These are phyloP conservation scores for Drosophila biarmipes DNA, from an alignment of 1,140 invertebrate species.

Conservation along the genomic window DNA sequence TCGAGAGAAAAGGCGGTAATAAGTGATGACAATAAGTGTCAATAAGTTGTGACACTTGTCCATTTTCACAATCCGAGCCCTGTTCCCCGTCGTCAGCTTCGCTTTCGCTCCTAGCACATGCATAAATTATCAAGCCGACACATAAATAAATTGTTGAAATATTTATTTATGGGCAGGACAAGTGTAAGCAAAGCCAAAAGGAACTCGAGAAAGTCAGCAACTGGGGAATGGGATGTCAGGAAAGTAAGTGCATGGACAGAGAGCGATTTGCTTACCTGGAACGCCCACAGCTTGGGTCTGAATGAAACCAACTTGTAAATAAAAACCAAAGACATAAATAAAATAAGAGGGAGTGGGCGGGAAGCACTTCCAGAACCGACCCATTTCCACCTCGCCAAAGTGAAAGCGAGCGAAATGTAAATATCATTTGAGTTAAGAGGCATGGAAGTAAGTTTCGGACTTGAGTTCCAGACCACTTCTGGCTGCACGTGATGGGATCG, in stretches of 20 bases:
- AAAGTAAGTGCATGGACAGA: slow-evolving; percentile 35
- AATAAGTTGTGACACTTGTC: not conserved
- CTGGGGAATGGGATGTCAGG: slow-evolving; percentile 1
- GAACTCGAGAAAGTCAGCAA: slow-evolving; percentile 1
- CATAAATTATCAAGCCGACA: slow-evolving; percentile 34
- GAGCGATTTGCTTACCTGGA: slow-evolving; percentile 19
- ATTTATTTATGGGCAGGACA: slow-evolving; percentile 37
- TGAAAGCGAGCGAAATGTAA: slow-evolving; percentile 42
- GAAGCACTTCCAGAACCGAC: slow-evolving; percentile 24
- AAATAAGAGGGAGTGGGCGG: slow-evolving; percentile 13
- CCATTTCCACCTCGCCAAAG: slow-evolving; percentile 16
- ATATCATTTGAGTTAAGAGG: slow-evolving; percentile 31
- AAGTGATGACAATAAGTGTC: not conserved
- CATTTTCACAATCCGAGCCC: slow-evolving; percentile 1
- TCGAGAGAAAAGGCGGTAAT: too few relatives aligned
- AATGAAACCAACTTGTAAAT: slow-evolving; percentile 42
- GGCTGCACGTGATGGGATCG: slow-evolving; percentile 15
- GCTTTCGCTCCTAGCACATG: slow-evolving; percentile 29
- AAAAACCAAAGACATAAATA: slow-evolving; percentile 51
- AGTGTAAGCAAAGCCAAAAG: slow-evolving; percentile 28
- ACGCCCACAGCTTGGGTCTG: slow-evolving; percentile 10
- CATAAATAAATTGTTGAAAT: slow-evolving; percentile 49
- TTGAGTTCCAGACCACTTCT: slow-evolving; percentile 35
- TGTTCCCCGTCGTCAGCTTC: slow-evolving; percentile 23
- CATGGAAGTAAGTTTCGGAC: slow-evolving; percentile 24